These are phyloP conservation scores for Onchidella celtica DNA, from an alignment of 2,888 invertebrate species.

Conservation along the genomic window DNA sequence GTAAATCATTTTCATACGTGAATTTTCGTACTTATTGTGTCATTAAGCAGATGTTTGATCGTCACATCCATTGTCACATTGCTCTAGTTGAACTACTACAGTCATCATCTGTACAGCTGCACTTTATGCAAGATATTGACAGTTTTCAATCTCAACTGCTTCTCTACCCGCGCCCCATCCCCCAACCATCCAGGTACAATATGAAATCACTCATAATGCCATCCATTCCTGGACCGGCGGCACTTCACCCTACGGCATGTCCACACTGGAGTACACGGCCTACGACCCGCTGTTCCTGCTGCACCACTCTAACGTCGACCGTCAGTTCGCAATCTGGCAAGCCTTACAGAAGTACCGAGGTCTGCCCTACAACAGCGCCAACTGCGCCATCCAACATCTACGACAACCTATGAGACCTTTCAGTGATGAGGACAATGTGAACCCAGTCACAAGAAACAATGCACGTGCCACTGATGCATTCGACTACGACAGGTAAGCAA, in stretches of 20 bases:
- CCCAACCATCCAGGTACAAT: constrained; percentile 20
- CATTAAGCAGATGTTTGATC: no score
- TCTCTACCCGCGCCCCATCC: no score
- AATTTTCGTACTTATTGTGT: no score
- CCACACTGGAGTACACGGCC: constrained; percentile 57
- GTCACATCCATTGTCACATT: no score
- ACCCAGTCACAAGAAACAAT: constrained; percentile 34
- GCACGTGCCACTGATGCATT: constrained; percentile 52
- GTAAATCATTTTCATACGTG: no score
- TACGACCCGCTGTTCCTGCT: constrained; percentile 58
- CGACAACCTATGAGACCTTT: constrained; percentile 50
- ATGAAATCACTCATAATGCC: constrained; percentile 53
- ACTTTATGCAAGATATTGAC: no score
- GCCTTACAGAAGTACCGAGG: constrained; percentile 56
- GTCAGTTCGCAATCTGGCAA: constrained; percentile 59
- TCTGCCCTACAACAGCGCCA: constrained; percentile 52
- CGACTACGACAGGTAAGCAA: constrained; percentile 45
- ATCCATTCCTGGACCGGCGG: constrained; percentile 58
- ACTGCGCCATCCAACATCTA: constrained; percentile 55
- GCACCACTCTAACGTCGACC: constrained; percentile 58
- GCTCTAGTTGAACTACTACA: no score
- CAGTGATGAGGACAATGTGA: constrained; percentile 40
- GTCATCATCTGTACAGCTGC: no score
- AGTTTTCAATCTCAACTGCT: no score
- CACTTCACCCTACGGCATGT: constrained; percentile 50